Conservation (phyloP, 2,113 vertebrate species). For the Archilochus colubris region DNA sequence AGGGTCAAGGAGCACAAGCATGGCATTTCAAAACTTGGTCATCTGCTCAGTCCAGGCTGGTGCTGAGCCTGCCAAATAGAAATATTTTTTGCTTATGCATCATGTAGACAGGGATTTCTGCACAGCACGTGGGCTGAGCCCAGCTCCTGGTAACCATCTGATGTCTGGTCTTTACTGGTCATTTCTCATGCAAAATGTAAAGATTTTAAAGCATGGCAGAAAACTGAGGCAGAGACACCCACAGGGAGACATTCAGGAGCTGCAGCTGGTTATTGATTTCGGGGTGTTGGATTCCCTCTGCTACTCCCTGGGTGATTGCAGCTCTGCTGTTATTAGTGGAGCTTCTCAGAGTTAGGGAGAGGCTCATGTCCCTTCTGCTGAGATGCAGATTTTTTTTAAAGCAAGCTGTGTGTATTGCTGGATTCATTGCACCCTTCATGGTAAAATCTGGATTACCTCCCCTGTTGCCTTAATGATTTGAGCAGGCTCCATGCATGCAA, state of each 20-base stretch:
- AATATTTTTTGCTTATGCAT: constrained; percentile 16
- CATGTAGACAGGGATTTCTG: not conserved
- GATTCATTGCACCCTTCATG: rapidly evolving
- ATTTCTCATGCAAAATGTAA: not conserved
- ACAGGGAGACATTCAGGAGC: not conserved
- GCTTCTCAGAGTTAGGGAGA: not conserved
- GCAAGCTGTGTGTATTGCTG: not conserved
- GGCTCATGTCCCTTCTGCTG: not conserved
- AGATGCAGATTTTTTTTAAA: not conserved
- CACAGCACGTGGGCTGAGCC: not conserved
- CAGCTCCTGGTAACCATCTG: not conserved
- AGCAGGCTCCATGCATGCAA: not conserved
- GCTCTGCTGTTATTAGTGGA: not conserved
- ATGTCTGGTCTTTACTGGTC: not conserved
- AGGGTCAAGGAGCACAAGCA: rapidly evolving
- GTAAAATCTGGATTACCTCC: not conserved
- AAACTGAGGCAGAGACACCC: not conserved
- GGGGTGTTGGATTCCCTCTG: not conserved
- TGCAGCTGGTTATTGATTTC: not conserved
- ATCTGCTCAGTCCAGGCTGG: not conserved
- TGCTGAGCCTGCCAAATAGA: constrained; percentile 25
- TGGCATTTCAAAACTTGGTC: not conserved
- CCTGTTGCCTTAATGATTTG: not conserved
- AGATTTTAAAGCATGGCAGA: not conserved
- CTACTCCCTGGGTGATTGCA: not conserved